These are phyloP conservation scores for Mystacornis crossleyi DNA, from an alignment of 2,113 vertebrate genomes.

Conservation along the genomic window DNA sequence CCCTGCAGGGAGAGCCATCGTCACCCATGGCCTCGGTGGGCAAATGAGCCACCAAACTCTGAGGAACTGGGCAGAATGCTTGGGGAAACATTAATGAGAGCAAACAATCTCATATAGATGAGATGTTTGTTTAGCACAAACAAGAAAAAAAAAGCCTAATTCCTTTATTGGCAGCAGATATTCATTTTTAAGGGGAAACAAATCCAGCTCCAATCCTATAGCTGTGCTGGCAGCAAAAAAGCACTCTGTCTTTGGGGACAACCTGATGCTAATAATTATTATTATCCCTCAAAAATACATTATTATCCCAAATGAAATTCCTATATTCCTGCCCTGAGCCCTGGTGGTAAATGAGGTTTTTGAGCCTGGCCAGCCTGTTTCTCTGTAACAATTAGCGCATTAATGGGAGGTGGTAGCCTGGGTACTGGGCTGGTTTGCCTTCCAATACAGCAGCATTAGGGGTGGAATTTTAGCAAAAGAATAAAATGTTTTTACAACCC, in stretches of 20 bases:
- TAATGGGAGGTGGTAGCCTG: not conserved
- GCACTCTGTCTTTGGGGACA: not conserved
- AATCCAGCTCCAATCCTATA: not conserved
- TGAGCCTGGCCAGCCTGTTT: not conserved
- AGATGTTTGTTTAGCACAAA: not conserved
- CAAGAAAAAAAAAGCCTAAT: not conserved
- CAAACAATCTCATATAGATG: not conserved
- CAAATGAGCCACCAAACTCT: not conserved
- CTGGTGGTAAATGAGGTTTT: not conserved
- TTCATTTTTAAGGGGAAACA: not conserved
- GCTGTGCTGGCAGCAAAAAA: not conserved
- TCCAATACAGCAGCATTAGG: not conserved
- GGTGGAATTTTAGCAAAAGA: not conserved
- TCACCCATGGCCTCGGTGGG: accelerated
- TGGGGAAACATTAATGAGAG: not conserved
- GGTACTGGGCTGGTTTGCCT: not conserved
- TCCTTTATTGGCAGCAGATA: not conserved
- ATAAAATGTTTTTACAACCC: not conserved
- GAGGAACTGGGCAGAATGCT: not conserved
- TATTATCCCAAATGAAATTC: not conserved
- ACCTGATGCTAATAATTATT: not conserved
- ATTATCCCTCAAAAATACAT: not conserved
- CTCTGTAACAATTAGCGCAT: not conserved
- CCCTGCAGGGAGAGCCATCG: accelerated
- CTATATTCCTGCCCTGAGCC: not conserved